Conservation (phyloP, 2,888 invertebrate species). For the Trissolcus japonicus region DNA sequence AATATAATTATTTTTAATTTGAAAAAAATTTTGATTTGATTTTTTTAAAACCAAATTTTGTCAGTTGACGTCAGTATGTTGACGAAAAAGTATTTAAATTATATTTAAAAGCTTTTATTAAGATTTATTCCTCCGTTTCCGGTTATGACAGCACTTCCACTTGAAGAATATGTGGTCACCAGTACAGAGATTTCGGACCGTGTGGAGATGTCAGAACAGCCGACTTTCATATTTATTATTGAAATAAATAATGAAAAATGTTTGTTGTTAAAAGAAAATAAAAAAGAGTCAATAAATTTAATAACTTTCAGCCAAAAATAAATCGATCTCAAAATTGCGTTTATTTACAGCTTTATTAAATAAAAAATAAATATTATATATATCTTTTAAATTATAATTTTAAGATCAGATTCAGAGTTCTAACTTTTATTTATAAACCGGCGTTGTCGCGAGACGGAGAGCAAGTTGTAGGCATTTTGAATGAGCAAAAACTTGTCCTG, state of each 20-base stretch:
- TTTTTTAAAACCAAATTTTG: neutral
- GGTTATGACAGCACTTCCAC: neutral
- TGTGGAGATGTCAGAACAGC: neutral
- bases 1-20: too few relatives aligned
- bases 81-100: too few relatives aligned
- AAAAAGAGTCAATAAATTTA: too few relatives aligned
- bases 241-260: neutral
- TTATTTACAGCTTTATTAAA: too few relatives aligned
- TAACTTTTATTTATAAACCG: slow-evolving; percentile 69
- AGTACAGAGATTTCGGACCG: neutral
- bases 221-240: slow-evolving; percentile 2
- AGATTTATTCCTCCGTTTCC: neutral
- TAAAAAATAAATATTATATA: too few relatives aligned
- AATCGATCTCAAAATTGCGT: too few relatives aligned
- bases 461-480: slow-evolving; percentile 92
- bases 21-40: too few relatives aligned
- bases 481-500: slow-evolving; percentile 94
- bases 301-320: too few relatives aligned
- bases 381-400: too few relatives aligned
- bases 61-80: too few relatives aligned
- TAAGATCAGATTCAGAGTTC: too few relatives aligned
- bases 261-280: neutral
- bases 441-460: slow-evolving; percentile 88
- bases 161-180: slow-evolving; percentile 2
- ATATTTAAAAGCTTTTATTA: neutral